These are phyloP conservation scores for Formicarius rufipectus DNA, from an alignment of 2,113 vertebrate genomes.

Conservation along the genomic window DNA sequence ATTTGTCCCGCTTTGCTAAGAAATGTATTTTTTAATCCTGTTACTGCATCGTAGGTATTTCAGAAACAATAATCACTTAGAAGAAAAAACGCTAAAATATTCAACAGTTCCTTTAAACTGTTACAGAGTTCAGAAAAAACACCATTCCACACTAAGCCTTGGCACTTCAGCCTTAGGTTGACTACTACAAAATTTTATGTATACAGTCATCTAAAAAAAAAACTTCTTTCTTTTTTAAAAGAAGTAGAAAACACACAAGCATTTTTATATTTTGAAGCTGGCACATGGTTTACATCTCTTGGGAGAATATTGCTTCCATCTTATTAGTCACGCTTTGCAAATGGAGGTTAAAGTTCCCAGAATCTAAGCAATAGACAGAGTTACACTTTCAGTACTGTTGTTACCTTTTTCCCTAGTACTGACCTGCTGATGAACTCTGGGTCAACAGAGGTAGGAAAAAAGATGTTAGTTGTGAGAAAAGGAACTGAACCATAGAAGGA, in stretches of 20 bases:
- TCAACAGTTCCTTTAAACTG: background rate
- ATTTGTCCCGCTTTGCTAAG: background rate
- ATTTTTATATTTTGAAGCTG: constrained; percentile 62
- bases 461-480: constrained; percentile 49
- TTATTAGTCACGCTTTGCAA: constrained; percentile 73
- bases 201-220: background rate
- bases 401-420: constrained; percentile 51
- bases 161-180: background rate
- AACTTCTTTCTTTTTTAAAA: background rate
- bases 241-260: background rate
- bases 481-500: constrained; percentile 18
- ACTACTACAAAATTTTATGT: background rate
- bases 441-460: constrained; percentile 36
- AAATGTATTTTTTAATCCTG: background rate
- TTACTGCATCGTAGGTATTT: background rate
- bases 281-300: constrained; percentile 63
- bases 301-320: constrained; percentile 65
- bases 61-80: background rate
- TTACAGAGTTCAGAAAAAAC: background rate
- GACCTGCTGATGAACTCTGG: constrained; percentile 69
- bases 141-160: background rate
- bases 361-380: constrained; percentile 55
- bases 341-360: constrained; percentile 68
- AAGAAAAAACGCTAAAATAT: background rate
- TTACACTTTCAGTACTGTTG: constrained; percentile 53